These are phyloP conservation scores for Arge pagana DNA, from an alignment of 2,888 invertebrate species.

Conservation along the genomic window DNA sequence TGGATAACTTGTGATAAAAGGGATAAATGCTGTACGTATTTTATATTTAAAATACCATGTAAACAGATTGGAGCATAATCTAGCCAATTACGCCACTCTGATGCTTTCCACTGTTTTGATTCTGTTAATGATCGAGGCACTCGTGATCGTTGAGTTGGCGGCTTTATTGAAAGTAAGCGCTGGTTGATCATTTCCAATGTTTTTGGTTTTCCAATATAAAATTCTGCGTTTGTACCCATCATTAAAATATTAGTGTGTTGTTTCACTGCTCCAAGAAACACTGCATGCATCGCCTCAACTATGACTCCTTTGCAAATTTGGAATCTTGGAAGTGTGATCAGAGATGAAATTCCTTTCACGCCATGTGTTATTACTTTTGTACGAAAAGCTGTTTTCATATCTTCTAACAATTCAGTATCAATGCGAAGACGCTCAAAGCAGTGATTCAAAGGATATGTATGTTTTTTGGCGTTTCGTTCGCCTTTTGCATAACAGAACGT, in stretches of 20 bases:
- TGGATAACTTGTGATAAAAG: conserved; percentile 19
- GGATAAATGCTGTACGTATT: conserved; percentile 15
- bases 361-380: neutral
- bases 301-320: conserved; percentile 13
- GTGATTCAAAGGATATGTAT: neutral
- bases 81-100: conserved; percentile 20
- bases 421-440: neutral
- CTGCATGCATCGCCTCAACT: conserved; percentile 21
- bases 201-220: conserved; percentile 19
- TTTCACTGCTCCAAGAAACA: conserved; percentile 20
- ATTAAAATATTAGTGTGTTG: conserved; percentile 18
- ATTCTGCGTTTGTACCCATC: neutral
- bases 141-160: conserved; percentile 11
- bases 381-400: neutral
- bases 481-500: neutral
- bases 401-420: neutral
- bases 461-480: neutral
- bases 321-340: conserved; percentile 6
- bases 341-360: conserved; percentile 2
- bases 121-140: neutral
- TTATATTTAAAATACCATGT: neutral
- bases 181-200: neutral
- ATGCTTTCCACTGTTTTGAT: conserved; percentile 12
- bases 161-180: conserved; percentile 1
- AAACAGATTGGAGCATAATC: conserved; percentile 13